These are phyloP conservation scores for Natrix natrix DNA, from an alignment of 2,797 vertebrate species.

Conservation along the genomic window DNA sequence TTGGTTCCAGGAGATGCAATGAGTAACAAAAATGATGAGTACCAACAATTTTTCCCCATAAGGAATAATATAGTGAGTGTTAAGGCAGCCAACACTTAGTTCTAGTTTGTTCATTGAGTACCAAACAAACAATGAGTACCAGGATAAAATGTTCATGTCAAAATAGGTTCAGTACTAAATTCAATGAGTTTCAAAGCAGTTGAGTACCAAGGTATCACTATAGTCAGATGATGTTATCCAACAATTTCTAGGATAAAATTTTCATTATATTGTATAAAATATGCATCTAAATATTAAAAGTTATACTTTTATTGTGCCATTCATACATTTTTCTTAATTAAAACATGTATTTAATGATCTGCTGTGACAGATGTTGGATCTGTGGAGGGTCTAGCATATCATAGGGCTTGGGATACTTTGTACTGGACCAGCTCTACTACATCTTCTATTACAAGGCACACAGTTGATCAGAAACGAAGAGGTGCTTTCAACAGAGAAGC, in stretches of 20 bases:
- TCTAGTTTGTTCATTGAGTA: not conserved
- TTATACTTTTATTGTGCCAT: not conserved
- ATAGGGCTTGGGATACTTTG: constrained; percentile 89
- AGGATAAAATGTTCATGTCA: not conserved
- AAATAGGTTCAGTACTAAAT: not conserved
- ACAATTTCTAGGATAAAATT: not conserved
- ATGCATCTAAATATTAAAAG: not conserved
- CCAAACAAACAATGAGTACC: not conserved
- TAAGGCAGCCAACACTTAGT: not conserved
- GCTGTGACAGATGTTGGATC: constrained; percentile 88
- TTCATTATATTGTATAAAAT: not conserved
- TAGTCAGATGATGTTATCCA: not conserved
- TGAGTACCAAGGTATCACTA: not conserved
- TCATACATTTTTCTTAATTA: not conserved
- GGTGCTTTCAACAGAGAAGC: constrained; percentile 84
- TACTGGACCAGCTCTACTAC: constrained; percentile 98
- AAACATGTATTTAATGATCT: constrained; percentile 2
- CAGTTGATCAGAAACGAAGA: constrained; percentile 81
- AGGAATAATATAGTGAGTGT: not conserved
- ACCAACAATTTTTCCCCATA: not conserved
- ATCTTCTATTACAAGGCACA: constrained; percentile 91
- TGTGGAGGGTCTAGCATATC: constrained; percentile 96
- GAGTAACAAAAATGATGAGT: not conserved
- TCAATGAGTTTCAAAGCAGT: not conserved
- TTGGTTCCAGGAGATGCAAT: not conserved